Base-by-base conservation (phyloP, 2,113 vertebrate genomes). In the Ardeotis arabs region DNA sequence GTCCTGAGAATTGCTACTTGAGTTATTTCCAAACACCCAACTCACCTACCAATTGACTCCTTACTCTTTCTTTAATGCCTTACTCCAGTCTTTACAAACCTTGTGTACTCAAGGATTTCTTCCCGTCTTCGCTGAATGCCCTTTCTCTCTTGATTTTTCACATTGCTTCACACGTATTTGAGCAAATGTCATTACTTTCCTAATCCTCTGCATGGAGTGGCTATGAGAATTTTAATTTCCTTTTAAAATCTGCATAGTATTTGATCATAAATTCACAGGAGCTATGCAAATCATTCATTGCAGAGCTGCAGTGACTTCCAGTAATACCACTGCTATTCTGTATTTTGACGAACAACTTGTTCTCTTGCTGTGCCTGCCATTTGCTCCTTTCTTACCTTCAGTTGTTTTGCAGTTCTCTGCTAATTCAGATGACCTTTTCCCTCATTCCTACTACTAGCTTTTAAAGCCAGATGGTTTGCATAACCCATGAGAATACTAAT, bases 401-500 rank as follows among this genome's bases (percentile, higher is more conserved):
- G 89, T 84, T 91, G 81, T 88, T 96, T 94, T 94, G 93, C 94
- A 95, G 81, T 79, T 96, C 92, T 79, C 86, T 96, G 82, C 92
- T 96, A 91, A 94, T 96, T 96, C 93, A 92, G 70, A 69, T 95
- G 95, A 95, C 83, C 95, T 96, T 94, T 97, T 91, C 77, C 73
- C 75, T 72, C 75, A 53, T 78, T 87, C 90, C 68, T 83, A 82
- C 77, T 83, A 68, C 72, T 66, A 70, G 87, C 58, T 96, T 84
- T 96, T 79, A 92, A 92, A 94, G 72, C 76, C 91, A 96, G 94
- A 93, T 75, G 84, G 94, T 93, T 96, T 84, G 93, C 90, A 88
- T 87, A 93, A 91, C 94, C 95, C 95, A 74, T 93, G 97, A 96
- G 96, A 96, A 96, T 96, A 89, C 81, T 95, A 92, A 97, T 97